Percentiles rank a stretch among this genome's conserved stretches.
Conservation (phyloP, 2,888 invertebrate genomes). For the Drosophila antonietae region DNA sequence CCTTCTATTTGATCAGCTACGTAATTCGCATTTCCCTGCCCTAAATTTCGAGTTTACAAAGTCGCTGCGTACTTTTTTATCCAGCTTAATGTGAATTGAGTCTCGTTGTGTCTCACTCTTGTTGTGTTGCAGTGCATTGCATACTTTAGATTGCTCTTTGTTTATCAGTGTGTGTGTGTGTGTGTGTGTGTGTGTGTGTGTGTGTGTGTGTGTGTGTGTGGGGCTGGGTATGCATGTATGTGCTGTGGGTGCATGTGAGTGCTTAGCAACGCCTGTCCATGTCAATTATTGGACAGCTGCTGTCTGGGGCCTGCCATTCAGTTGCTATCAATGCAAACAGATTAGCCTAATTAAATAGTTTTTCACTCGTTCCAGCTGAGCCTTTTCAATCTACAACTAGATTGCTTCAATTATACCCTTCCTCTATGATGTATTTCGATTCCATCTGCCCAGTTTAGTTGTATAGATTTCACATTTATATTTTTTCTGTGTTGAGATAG, state of each 20-base stretch:
- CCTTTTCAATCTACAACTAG: slow-evolving; percentile 2
- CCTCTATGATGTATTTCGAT: not conserved
- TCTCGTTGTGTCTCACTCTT: slow-evolving; percentile 30
- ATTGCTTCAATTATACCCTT: not conserved
- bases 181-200: not conserved
- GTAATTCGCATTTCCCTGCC: slow-evolving; percentile 24
- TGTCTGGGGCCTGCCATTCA: slow-evolving; percentile 9
- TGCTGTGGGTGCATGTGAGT: slow-evolving; percentile 15
- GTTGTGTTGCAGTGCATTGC: slow-evolving; percentile 35
- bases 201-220: slow-evolving; percentile 16
- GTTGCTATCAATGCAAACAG: slow-evolving; percentile 57
- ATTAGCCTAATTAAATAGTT: slow-evolving; percentile 74
- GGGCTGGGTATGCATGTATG: too few relatives aligned
- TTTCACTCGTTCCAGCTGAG: slow-evolving; percentile 38
- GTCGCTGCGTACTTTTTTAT: slow-evolving; percentile 37
- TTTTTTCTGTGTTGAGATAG: too few relatives aligned
- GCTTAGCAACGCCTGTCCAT: slow-evolving; percentile 16
- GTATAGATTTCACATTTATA: too few relatives aligned
- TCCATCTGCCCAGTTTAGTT: not conserved
- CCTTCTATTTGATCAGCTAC: slow-evolving; percentile 6
- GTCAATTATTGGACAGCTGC: slow-evolving; percentile 21
- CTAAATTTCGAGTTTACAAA: slow-evolving; percentile 38
- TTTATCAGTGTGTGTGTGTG: not conserved
- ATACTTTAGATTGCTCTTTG: slow-evolving; percentile 22
- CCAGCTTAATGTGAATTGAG: slow-evolving; percentile 35